A percentile compares a stretch with the other conserved stretches of the same genome.
Evolutionary conservation across 2,113 vertebrate genomes (phyloP).

Genomic region (Takifugu flavidus): DNA sequence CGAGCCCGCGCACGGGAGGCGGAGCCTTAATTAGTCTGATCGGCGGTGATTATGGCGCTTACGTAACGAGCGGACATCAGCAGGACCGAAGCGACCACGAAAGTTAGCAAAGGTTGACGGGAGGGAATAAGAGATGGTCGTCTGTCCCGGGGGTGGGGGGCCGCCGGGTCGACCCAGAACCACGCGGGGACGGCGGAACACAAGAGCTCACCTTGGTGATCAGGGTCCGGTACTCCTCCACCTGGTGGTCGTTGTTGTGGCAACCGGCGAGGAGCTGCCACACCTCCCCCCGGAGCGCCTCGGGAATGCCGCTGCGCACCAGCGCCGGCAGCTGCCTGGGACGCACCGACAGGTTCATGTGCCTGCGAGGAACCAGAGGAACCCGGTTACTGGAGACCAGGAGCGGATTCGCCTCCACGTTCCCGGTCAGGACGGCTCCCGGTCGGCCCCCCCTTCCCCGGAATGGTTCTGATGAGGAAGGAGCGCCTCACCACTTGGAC

Average conservation of each 20-base stretch:
- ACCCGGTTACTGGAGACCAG: not conserved
- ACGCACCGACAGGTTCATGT: conserved; percentile 90
- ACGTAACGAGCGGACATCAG: too few relatives aligned
- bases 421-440: too few relatives aligned
- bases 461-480: too few relatives aligned
- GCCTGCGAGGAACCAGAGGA: conserved; percentile 73
- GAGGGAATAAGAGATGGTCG: too few relatives aligned
- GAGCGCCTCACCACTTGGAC: conserved; percentile 96
- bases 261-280: conserved; percentile 98
- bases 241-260: conserved; percentile 94
- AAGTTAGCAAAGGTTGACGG: not conserved
- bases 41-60: too few relatives aligned
- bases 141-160: too few relatives aligned
- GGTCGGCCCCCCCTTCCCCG: too few relatives aligned
- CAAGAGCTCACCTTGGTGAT: conserved; percentile 89
- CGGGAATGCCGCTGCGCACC: conserved; percentile 93
- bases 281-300: conserved; percentile 94
- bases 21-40: too few relatives aligned
- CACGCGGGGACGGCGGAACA: not conserved
- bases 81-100: too few relatives aligned
- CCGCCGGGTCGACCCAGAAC: too few relatives aligned
- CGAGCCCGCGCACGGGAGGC: too few relatives aligned
- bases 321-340: conserved; percentile 86
- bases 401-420: not conserved
- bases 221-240: conserved; percentile 97